Evolutionary conservation across 2,797 vertebrate species (phyloP).

Genomic region (Octomys mimax): DNA sequence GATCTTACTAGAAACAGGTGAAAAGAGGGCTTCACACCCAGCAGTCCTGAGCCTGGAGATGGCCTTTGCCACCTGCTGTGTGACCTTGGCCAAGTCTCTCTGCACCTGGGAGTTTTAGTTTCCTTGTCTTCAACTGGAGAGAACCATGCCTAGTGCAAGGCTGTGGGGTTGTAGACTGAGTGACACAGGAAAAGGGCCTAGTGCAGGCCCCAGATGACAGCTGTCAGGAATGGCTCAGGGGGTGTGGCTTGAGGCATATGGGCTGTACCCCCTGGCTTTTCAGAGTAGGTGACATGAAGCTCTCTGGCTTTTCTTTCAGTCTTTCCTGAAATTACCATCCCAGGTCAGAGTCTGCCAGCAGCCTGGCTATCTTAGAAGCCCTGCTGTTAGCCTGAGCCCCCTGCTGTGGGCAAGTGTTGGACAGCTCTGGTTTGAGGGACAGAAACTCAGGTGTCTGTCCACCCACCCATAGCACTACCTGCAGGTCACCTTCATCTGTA

Average conservation of each 20-base stretch:
- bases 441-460: background rate
- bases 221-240: background rate
- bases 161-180: background rate
- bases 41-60: background rate
- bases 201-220: background rate
- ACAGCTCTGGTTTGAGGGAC: background rate
- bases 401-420: background rate
- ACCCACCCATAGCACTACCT: background rate
- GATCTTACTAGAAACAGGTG: background rate
- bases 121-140: background rate
- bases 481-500: background rate
- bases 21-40: background rate
- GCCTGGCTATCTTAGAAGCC: background rate
- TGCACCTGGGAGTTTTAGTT: background rate
- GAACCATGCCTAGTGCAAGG: background rate
- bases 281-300: rapidly evolving
- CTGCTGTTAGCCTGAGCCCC: background rate
- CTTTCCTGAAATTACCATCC: background rate
- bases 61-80: background rate
- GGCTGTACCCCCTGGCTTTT: background rate
- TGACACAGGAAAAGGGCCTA: background rate
- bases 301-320: background rate
- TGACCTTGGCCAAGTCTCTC: background rate
- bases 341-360: background rate
- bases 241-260: rapidly evolving